A percentile compares a stretch with the other conserved stretches of the same genome.
These are phyloP conservation scores for Spheniscus humboldti DNA, from an alignment of 2,797 vertebrate species.

Conservation along the genomic window DNA sequence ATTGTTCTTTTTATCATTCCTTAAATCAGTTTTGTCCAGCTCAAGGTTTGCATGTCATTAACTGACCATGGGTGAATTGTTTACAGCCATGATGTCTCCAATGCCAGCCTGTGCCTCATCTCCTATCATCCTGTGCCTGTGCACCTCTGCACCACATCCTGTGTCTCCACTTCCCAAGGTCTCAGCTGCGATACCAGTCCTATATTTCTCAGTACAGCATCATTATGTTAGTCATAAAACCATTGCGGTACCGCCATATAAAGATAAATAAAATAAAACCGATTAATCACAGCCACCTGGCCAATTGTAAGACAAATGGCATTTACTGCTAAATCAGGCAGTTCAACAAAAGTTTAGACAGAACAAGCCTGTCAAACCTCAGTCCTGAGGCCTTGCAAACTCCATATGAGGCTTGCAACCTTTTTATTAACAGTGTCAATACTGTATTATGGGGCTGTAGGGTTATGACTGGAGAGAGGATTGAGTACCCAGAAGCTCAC, in stretches of 20 bases:
- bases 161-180: background rate
- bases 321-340: background rate
- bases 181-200: background rate
- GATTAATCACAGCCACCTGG: background rate
- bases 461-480: background rate
- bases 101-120: background rate
- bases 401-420: background rate
- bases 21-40: background rate
- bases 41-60: background rate
- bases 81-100: background rate
- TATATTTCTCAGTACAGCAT: background rate
- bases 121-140: background rate
- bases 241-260: too few relatives aligned
- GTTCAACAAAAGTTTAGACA: background rate
- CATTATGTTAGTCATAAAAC: background rate
- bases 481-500: background rate
- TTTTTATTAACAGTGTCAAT: background rate
- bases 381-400: background rate
- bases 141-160: background rate
- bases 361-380: background rate
- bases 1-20: background rate
- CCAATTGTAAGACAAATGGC: background rate
- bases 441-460: background rate
- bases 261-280: background rate
- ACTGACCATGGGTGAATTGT: background rate